A percentile compares a stretch with the other conserved stretches of the same genome.
Conservation (phyloP, 1,140 invertebrate genomes). For the Zaprionus nigranus region DNA sequence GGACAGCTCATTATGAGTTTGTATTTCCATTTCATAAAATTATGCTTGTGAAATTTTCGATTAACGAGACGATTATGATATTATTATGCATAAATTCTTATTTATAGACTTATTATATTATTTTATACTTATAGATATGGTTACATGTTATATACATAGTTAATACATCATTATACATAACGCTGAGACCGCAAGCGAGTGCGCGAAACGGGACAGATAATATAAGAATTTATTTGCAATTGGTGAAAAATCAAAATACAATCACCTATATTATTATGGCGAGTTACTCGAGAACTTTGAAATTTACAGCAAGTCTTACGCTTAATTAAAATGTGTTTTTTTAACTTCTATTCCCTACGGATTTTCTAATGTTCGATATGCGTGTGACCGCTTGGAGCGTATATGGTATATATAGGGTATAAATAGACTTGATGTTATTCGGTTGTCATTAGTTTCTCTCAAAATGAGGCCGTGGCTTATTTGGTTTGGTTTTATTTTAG, state of each 20-base stretch:
- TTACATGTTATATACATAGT: too few relatives aligned
- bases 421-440: slow-evolving; percentile 17
- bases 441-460: background rate
- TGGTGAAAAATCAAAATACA: slow-evolving; percentile 30
- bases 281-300: background rate
- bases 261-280: background rate
- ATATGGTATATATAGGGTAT: slow-evolving; percentile 11
- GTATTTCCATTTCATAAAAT: slow-evolving; percentile 20
- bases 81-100: too few relatives aligned
- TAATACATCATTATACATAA: too few relatives aligned
- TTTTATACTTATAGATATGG: too few relatives aligned
- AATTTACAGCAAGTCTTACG: background rate
- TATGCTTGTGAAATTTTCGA: background rate
- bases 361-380: slow-evolving; percentile 13
- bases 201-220: too few relatives aligned
- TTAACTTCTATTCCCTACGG: background rate
- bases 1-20: slow-evolving; percentile 41
- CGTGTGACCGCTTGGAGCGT: background rate
- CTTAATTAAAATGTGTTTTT: slow-evolving; percentile 7
- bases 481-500: slow-evolving; percentile 15
- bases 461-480: slow-evolving; percentile 37
- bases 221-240: too few relatives aligned
- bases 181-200: too few relatives aligned
- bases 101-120: too few relatives aligned
- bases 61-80: background rate